Evolutionary conservation across 37 sponge, comb jelly and placozoan genomes (phyloP), one percentile per base, ranked within the genome.

Genomic region (Trichoplax adhaerens): DNA sequence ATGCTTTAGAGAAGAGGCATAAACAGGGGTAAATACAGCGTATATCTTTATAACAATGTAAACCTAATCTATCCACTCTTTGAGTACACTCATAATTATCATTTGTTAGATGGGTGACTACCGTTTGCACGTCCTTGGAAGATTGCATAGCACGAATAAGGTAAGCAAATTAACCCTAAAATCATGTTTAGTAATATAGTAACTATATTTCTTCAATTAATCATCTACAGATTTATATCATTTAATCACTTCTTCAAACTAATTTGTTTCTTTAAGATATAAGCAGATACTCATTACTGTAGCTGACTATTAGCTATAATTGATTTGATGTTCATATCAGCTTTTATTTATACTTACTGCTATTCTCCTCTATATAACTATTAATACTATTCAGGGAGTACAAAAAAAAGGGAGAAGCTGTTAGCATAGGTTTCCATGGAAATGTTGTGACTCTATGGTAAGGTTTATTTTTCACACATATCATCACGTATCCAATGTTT

Each of bases 381-480:
- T n/a, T 68, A 3, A n/a, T 54, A 53, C 47, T 52, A 55, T 73
- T 3, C 60, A 85, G 84, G 55, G 54, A 65, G 56, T 88, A 86
- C 7, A 79, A 68, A 54, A 50, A 58, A 52, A 77, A 85, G 52
- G 48, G 49, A 6, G 7, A 63, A 51, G 49, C 94, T 8, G 68
- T 84, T 56, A 92, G 94, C 72, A 69, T 92, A 52, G 94, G 98
- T 59, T 96, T 83, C 79, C 82, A 81, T 59, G 98, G 98, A 7
- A 96, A 96, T 71, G 76, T 96, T 29, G 98, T 96, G 5, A 69
- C 70, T 55, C 77, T 96, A 54, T 96, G 98, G 94, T 88, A 74
- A 73, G 79, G 29, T 29, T 29, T 29, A 29, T 29, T 29, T 29
- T 29, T 29, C 29, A 29, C 29, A 29, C 29, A 29, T 29, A 29